Conservation (phyloP, 1,140 invertebrate genomes). For the Arctopsyche grandis region DNA sequence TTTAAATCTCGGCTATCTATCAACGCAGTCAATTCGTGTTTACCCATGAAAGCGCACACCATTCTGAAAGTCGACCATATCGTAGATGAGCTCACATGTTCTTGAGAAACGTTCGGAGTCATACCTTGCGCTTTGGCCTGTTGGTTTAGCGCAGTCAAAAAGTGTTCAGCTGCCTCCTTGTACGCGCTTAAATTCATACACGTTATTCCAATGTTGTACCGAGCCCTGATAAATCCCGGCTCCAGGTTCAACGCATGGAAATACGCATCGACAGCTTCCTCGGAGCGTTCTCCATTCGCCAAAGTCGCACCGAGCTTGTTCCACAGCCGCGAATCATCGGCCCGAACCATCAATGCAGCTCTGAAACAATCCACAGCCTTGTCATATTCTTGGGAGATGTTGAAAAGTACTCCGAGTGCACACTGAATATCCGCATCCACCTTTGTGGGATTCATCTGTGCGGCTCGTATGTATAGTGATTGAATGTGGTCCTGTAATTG, state of each 20-base stretch:
- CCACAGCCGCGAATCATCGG: slow-evolving; percentile 94
- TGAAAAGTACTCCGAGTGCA: slow-evolving; percentile 95
- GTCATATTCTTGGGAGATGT: slow-evolving; percentile 92
- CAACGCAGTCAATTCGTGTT: slow-evolving; percentile 78
- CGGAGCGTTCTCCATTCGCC: slow-evolving; percentile 93
- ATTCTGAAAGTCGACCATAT: slow-evolving; percentile 96
- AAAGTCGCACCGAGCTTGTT: slow-evolving; percentile 96
- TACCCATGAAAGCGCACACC: slow-evolving; percentile 87
- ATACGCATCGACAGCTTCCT: slow-evolving; percentile 97
- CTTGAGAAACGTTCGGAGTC: slow-evolving; percentile 58
- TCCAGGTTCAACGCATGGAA: slow-evolving; percentile 89
- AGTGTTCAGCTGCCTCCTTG: slow-evolving; percentile 95
- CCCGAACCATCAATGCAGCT: slow-evolving; percentile 84
- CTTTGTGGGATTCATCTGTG: slow-evolving; percentile 77
- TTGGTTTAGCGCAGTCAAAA: slow-evolving; percentile 91
- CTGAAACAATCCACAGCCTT: slow-evolving; percentile 97
- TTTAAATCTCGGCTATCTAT: slow-evolving; percentile 78
- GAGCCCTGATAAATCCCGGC: slow-evolving; percentile 95
- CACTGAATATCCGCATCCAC: slow-evolving; percentile 96
- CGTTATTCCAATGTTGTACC: slow-evolving; percentile 98
- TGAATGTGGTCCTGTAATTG: slow-evolving; percentile 71
- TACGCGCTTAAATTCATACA: slow-evolving; percentile 97
- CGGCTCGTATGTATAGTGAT: slow-evolving; percentile 87
- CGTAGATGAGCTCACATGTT: slow-evolving; percentile 79
- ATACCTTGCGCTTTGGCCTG: slow-evolving; percentile 80